Conservation (phyloP, 2,888 invertebrate genomes). For the Philonicus albiceps region DNA sequence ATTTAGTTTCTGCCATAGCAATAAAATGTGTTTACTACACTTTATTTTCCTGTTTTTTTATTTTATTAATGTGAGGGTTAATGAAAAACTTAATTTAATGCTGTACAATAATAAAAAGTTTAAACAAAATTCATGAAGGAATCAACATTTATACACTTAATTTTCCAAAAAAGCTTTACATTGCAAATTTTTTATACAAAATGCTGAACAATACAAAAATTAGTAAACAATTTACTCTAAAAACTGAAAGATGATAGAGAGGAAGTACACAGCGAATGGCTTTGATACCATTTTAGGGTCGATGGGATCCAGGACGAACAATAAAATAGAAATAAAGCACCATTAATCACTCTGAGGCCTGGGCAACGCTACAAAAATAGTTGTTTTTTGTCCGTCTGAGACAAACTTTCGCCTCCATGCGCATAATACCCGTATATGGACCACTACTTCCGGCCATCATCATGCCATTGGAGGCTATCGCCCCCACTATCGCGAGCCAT, state of each 20-base stretch:
- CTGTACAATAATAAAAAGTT: not conserved
- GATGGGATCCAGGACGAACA: not conserved
- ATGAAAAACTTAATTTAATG: not conserved
- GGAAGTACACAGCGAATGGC: not conserved
- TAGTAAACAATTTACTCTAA: not conserved
- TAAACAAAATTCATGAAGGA: not conserved
- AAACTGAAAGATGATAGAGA: not conserved
- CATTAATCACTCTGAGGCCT: not conserved
- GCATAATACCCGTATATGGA: slow-evolving; percentile 8
- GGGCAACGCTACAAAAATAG: not conserved
- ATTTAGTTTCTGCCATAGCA: no score
- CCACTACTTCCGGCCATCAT: slow-evolving; percentile 24
- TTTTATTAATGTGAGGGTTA: no score
- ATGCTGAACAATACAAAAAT: not conserved
- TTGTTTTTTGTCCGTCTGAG: not conserved
- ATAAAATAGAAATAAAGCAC: not conserved
- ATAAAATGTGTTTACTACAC: no score
- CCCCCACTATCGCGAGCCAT: not conserved
- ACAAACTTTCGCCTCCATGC: slow-evolving; percentile 1
- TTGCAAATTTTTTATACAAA: not conserved
- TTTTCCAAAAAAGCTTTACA: not conserved
- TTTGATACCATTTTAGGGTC: not conserved
- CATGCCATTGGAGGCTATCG: not conserved
- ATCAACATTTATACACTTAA: not conserved
- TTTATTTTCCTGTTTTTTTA: no score